Evolutionary conservation across 2,797 vertebrate species (phyloP), one percentile per base, ranked within the genome.

Genomic region (Margarornis squamiger): DNA sequence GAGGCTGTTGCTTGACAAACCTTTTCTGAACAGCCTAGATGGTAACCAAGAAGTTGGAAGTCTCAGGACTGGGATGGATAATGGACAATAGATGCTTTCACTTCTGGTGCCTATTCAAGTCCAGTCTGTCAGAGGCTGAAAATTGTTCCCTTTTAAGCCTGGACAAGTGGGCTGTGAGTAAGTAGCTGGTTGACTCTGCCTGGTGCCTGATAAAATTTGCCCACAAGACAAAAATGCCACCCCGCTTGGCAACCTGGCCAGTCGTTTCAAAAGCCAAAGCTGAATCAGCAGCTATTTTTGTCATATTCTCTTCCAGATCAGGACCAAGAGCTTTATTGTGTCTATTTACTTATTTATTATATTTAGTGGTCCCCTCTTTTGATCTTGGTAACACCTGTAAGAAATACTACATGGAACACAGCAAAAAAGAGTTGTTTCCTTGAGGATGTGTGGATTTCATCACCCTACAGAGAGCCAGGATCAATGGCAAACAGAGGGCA

Each of bases 21-120:
- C 87, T 94, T 92, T 90, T 96, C 58, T 83, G 91, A 96, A 20
- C 66, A 76, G 49, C 24, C 82, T 68, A 29, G 68, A 54, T 72
- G 65, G 57, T 80, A 83, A 91, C 72, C 65, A 70, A 83, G 82
- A 88, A 91, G 41, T 43, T 95, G 79, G 70, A 94, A 90, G 66
- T 93, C 82, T 93, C 1, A 0, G 38, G 67, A 49, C 39, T 83
- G 46, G n/a, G 29, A 45, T 62, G 92, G 79, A 62, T 92, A 90
- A 91, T n/a, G 23, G 61, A 94, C 95, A 95, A 93, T 93, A 91
- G 91, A 81, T 48, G 85, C 92, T 97, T 96, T 96, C 75, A 92
- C 46, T 92, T 93, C 58, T 94, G 65, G 43, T 88, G 68, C 75
- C 66, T 90, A 51, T 86, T 96, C 82, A 86, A 83, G 58, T 88